Percentiles rank a stretch among this genome's conserved stretches.
Evolutionary conservation across 2,888 invertebrate genomes (phyloP).

Genomic region (Exocentrus adspersus): DNA sequence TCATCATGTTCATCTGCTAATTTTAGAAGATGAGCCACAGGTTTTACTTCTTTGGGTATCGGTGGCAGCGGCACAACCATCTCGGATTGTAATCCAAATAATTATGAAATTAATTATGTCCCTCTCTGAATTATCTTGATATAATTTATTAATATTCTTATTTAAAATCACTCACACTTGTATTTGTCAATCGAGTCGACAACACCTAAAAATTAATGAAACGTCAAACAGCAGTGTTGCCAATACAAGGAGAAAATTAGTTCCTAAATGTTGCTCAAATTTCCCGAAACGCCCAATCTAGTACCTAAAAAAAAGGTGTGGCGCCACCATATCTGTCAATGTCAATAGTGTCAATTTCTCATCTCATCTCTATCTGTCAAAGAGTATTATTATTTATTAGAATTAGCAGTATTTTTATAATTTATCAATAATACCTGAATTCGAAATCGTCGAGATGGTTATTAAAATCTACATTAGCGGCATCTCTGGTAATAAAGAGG

Average conservation of each 20-base stretch:
- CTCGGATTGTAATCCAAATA: not conserved
- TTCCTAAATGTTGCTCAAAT: too few species aligned
- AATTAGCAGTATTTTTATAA: constrained; percentile 27
- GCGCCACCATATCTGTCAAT: constrained; percentile 50
- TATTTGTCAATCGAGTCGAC: too few species aligned
- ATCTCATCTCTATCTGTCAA: too few species aligned
- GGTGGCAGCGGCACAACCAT: constrained; percentile 67
- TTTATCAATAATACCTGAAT: constrained; percentile 35
- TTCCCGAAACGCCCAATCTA: too few species aligned
- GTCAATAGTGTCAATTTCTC: too few species aligned
- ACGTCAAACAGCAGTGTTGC: too few species aligned
- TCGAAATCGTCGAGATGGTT: constrained; percentile 71
- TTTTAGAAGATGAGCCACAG: constrained; percentile 91
- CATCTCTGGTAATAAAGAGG: constrained; percentile 95
- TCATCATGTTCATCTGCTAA: constrained; percentile 91
- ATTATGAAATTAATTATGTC: too few species aligned
- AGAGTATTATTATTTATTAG: constrained; percentile 35
- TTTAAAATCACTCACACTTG: too few species aligned
- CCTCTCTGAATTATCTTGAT: too few species aligned
- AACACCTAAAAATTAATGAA: too few species aligned
- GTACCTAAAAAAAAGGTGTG: constrained; percentile 44
- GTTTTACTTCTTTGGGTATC: constrained; percentile 81
- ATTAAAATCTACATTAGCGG: constrained; percentile 92
- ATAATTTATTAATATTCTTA: too few species aligned
- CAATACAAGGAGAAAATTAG: too few species aligned